A percentile compares a stretch with the other conserved stretches of the same genome.
Evolutionary conservation across 1,140 invertebrate genomes (phyloP).

Genomic region (Yoshiicerus persimilis): DNA sequence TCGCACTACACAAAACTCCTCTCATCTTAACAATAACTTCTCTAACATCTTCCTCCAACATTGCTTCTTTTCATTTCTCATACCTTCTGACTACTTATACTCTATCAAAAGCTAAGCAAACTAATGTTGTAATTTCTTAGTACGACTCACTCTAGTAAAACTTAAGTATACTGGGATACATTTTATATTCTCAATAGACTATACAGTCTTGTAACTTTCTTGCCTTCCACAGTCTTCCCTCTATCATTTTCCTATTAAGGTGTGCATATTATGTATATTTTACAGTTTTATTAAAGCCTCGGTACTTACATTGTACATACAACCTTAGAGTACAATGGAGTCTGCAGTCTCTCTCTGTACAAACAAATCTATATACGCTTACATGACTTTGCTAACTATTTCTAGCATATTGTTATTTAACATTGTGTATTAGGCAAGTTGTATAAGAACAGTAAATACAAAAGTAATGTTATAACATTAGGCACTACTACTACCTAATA

Average conservation of each 20-base stretch:
- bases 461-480: neutral
- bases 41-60: neutral
- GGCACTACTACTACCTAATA: neutral
- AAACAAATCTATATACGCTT: neutral
- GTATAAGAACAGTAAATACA: neutral
- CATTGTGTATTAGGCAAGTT: neutral
- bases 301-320: neutral
- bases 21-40: neutral
- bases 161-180: neutral
- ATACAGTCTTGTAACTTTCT: neutral
- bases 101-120: neutral
- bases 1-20: neutral
- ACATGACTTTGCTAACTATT: neutral
- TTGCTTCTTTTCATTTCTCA: constrained; percentile 4
- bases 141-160: neutral
- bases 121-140: neutral
- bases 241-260: neutral
- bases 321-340: neutral
- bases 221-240: neutral
- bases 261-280: neutral
- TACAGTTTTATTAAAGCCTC: neutral
- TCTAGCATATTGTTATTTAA: neutral
- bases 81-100: neutral
- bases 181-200: neutral
- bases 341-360: too few species aligned